These are phyloP conservation scores for Chiridota heheva DNA, from an alignment of 35 echinoderm and acorn worm genomes.

Conservation along the genomic window DNA sequence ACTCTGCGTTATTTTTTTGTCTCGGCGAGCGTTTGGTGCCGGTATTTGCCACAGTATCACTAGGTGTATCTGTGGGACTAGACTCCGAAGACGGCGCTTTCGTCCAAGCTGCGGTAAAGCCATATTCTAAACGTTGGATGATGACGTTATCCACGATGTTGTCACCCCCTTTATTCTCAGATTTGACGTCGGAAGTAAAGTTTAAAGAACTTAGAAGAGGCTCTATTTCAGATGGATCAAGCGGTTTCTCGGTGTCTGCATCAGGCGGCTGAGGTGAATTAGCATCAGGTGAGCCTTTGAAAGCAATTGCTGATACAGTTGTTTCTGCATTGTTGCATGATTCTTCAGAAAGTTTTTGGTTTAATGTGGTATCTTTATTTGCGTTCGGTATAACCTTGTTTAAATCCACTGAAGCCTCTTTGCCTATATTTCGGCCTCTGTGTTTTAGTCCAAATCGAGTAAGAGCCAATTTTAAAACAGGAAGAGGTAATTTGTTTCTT, in stretches of 20 bases:
- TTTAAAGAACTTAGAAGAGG: constrained; percentile 45
- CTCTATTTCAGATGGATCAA: constrained; percentile 34
- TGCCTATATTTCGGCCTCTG: too few species aligned
- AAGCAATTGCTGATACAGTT: constrained; percentile 35
- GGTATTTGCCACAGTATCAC: constrained; percentile 5
- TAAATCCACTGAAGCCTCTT: too few species aligned
- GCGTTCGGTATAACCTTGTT: too few species aligned
- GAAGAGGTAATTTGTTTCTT: constrained; percentile 21
- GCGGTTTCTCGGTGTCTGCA: constrained; percentile 9
- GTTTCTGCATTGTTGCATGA: constrained; percentile 20
- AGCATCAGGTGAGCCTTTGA: constrained; percentile 52
- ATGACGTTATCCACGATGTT: constrained; percentile 43
- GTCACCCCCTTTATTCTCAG: constrained; percentile 21
- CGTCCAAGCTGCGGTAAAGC: constrained; percentile 87
- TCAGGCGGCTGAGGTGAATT: constrained; percentile 51
- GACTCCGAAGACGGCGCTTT: constrained; percentile 68
- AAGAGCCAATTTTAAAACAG: constrained; percentile 32
- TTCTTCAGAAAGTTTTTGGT: too few species aligned
- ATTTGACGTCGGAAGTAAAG: constrained; percentile 22
- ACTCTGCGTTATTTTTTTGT: not conserved
- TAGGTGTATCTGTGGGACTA: constrained; percentile 17
- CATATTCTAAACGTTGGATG: constrained; percentile 81
- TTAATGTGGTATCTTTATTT: too few species aligned
- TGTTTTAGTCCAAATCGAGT: constrained; percentile 17
- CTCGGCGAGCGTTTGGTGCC: constrained; percentile 24